Percentiles rank a stretch among this genome's conserved stretches.
Conservation (phyloP, 2,797 vertebrate species). For the Takifugu rubripes region DNA sequence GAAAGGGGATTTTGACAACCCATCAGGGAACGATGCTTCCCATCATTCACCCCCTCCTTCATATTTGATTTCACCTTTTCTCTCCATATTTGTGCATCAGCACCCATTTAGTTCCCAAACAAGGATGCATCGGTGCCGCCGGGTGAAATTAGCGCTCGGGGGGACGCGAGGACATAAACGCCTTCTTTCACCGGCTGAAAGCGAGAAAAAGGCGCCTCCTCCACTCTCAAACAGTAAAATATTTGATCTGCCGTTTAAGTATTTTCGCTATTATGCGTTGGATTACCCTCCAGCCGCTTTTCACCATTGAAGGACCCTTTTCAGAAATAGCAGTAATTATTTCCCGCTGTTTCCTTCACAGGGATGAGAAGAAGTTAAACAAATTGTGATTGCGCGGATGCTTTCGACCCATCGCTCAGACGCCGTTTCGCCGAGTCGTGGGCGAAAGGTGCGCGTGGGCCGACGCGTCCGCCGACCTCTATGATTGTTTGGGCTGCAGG, state of each 20-base stretch:
- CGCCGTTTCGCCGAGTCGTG: not conserved
- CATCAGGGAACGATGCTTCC: constrained; percentile 48
- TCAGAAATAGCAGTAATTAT: not conserved
- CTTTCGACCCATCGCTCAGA: not conserved
- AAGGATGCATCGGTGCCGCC: constrained; percentile 14
- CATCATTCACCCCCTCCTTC: constrained; percentile 34
- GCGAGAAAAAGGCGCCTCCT: constrained; percentile 10
- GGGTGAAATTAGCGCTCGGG: constrained; percentile 17
- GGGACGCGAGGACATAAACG: constrained; percentile 23
- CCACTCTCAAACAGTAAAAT: constrained; percentile 1
- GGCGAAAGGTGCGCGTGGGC: not conserved
- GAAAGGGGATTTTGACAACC: constrained; percentile 54
- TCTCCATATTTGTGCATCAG: constrained; percentile 40
- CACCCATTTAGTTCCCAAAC: constrained; percentile 46
- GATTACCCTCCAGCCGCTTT: not conserved
- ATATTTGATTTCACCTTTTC: constrained; percentile 37
- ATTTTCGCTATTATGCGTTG: not conserved
- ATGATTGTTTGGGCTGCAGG: constrained; percentile 17
- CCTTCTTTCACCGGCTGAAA: constrained; percentile 13
- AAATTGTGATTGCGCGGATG: not conserved
- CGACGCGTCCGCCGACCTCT: not conserved
- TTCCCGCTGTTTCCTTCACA: not conserved
- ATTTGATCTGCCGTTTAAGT: not conserved
- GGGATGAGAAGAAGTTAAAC: not conserved
- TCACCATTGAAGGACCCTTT: not conserved